Base-by-base conservation (phyloP, 2,797 vertebrate genomes). In the Enteromius radiatus region DNA sequence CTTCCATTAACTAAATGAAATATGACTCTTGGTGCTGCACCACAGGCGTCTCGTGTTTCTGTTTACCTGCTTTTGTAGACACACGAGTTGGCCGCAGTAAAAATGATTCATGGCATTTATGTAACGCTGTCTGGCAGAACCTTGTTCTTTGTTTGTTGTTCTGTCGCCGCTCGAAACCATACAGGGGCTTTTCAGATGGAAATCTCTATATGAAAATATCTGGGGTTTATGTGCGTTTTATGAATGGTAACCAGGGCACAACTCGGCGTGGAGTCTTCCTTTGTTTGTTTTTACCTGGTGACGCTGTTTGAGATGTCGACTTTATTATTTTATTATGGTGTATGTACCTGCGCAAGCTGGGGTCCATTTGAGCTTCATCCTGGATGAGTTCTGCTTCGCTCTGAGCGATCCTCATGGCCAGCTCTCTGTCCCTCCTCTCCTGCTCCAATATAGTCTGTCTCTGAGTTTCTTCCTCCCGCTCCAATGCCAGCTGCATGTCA, bases 351-450 rank as follows among this genome's bases (percentile, higher is more conserved):
- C 97, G 96, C 80, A 99, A 93, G 4, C 90, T 91, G 0, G 90
- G 76, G 65, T 99, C 98, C 5, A 92, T 74, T 89, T 96, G 96
- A 10, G 92, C 91, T 54, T 99, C 98, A 1, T 99, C 98, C 0
- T 89, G 96, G 92, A 98, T 98, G 89, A 99, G 98, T 87, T 99
- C 98, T 0, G 97, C 94, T 80, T 99, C 98, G 0, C 94, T 98
- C 89, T 97, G 97, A 61, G 97, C 98, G 21, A 99, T 99, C 68
- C 98, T 93, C 95, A 99, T 96, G n/a, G 98, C 98, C 78, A 99
- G 92, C 88, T 99, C 98, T 7, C 96, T 88, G 92, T 99, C 98
- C 56, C 98, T 92, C 43, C 95, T 96, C 79, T 99, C 98, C 92
- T 99, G 98, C 81, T 99, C 98, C 86, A 97, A 79, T 1, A 98